Evolutionary conservation across 2,113 vertebrate genomes (phyloP).

Genomic region (Alces alces): DNA sequence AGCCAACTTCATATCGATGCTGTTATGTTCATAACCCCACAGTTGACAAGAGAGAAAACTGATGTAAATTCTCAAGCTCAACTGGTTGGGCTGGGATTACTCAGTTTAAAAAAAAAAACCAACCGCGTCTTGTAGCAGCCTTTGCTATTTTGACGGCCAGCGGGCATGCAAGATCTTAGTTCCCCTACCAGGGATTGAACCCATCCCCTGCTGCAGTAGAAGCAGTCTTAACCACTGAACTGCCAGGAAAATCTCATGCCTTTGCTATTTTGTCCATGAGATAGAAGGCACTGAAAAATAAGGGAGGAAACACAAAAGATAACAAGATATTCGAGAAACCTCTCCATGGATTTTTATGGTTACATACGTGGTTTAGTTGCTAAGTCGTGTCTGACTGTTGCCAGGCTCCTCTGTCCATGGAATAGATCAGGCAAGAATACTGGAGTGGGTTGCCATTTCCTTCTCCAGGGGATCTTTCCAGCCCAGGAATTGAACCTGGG

Average conservation of each 20-base stretch:
- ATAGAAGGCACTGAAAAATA: background rate
- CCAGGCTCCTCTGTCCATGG: background rate
- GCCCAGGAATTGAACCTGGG: background rate
- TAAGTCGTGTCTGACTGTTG: background rate
- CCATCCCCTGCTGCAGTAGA: background rate
- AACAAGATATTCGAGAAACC: background rate
- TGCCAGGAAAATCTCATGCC: background rate
- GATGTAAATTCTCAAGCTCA: background rate
- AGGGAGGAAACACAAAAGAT: background rate
- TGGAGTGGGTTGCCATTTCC: background rate
- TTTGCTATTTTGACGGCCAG: background rate
- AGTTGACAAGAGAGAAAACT: constrained; percentile 29
- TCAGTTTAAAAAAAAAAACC: background rate
- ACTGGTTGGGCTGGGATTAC: background rate
- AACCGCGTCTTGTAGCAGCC: background rate
- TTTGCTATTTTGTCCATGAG: background rate
- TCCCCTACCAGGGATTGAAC: background rate
- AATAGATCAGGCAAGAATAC: background rate
- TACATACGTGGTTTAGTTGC: background rate
- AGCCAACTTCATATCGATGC: background rate
- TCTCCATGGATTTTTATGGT: background rate
- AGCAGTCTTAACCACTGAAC: background rate
- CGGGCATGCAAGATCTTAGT: background rate
- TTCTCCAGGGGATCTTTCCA: background rate
- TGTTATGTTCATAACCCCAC: constrained; percentile 56